These are phyloP conservation scores for Staurois parvus DNA, from an alignment of 2,797 vertebrate species.

Conservation along the genomic window DNA sequence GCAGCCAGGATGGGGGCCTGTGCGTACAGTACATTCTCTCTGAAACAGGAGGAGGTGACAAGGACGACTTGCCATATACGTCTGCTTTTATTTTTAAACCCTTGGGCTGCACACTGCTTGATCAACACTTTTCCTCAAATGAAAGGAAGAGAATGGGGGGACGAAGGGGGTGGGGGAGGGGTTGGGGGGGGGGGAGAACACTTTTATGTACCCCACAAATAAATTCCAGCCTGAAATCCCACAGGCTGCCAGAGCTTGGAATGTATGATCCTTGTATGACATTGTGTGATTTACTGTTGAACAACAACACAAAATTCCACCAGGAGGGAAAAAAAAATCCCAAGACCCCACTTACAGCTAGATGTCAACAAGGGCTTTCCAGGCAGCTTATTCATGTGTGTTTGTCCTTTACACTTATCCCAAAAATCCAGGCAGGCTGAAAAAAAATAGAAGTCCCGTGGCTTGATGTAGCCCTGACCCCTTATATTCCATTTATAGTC, in stretches of 20 bases:
- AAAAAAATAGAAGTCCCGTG: constrained; percentile 69
- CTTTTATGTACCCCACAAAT: constrained; percentile 66
- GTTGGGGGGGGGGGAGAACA: constrained; percentile 36
- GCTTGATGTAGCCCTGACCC: constrained; percentile 75
- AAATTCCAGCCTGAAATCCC: constrained; percentile 76
- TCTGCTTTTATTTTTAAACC: constrained; percentile 83
- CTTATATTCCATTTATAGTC: constrained; percentile 85
- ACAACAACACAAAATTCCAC: constrained; percentile 70
- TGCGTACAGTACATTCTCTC: constrained; percentile 59
- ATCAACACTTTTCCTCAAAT: constrained; percentile 77
- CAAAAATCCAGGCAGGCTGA: constrained; percentile 62
- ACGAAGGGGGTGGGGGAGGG: constrained; percentile 62
- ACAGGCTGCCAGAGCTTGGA: constrained; percentile 65
- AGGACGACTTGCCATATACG: constrained; percentile 73
- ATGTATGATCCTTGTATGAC: constrained; percentile 16
- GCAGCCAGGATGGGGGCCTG: constrained; percentile 48
- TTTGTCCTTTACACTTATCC: constrained; percentile 63
- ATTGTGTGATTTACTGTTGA: constrained; percentile 71
- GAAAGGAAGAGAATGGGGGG: constrained; percentile 65
- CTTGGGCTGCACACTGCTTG: constrained; percentile 69
- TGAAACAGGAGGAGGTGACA: constrained; percentile 70
- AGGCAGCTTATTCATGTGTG: constrained; percentile 64
- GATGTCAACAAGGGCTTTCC: constrained; percentile 64
- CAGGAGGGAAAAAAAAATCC: constrained; percentile 64
- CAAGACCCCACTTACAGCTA: constrained; percentile 47